Evolutionary conservation across 64 coral and sea anemone species (phyloP), one percentile per base, ranked within the genome.

Genomic region (Pocillopora damicornis): DNA sequence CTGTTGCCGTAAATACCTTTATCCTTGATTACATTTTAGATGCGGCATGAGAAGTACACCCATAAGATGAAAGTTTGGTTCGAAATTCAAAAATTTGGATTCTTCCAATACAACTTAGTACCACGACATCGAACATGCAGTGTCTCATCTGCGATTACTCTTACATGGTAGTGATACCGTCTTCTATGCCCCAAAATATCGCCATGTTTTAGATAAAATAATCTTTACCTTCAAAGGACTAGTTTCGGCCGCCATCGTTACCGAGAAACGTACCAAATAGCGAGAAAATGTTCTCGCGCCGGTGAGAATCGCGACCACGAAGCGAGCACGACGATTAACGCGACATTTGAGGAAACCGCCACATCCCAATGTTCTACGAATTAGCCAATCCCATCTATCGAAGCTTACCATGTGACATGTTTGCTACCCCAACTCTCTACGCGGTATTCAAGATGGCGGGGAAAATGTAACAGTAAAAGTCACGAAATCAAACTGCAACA

Each of bases 391-490:
- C 61, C 5, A 79, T 22, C 59, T 25, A 8, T 22, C 20, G 30
- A 79, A 59, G 60, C 4, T 15, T 60, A 60, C 11, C 77, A 79
- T 13, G 56, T 79, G 56, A 60, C 22, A 20, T 59, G 5, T n/a
- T 9, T 79, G 59, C n/a, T 51, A 26, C 60, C 58, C 37, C 77
- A 60, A 23, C 18, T 79, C 22, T 9, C 76, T 58, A 17, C 37
- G 35, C 35, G 18, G 9, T 60, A 60, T 79, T 79, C 77, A 79
- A 79, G 17, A 79, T 79, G 77, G 77, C 75, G 22, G 56, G 20
- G 56, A 79, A 57, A 77, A 77, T 71, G 25, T 11, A 20, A 11
- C 2, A 26, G 0, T 25, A 71, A 23, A 68, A 71, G 22, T 9
- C n/a, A 63, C 61, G 25, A 71, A 5, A 51, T 51, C 42, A 51